Percentiles rank a stretch among this genome's conserved stretches.
These are phyloP conservation scores for Plecturocebus donacophilus DNA, from an alignment of 2,113 vertebrate genomes.

Conservation along the genomic window DNA sequence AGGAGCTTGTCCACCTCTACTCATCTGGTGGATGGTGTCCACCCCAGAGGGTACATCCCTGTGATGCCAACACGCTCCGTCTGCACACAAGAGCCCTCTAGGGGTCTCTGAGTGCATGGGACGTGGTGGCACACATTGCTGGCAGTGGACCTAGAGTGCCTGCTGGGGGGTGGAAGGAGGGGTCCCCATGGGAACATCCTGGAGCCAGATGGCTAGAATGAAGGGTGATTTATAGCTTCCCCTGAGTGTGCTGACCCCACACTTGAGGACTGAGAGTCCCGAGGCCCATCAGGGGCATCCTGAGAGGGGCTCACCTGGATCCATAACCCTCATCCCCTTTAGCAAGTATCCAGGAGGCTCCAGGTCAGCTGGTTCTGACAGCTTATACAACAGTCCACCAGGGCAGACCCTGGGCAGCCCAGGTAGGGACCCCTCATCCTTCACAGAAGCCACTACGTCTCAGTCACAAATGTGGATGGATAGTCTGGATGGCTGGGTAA, in stretches of 20 bases:
- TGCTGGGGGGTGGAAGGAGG: accelerated
- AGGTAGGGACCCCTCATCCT: not conserved
- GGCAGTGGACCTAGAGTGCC: not conserved
- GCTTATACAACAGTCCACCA: not conserved
- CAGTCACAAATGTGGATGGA: not conserved
- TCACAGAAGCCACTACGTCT: accelerated
- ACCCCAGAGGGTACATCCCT: accelerated
- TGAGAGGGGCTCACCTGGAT: not conserved
- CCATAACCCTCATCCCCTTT: too few species aligned
- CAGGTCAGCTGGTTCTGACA: not conserved
- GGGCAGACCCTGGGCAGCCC: accelerated
- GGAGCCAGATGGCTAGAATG: not conserved
- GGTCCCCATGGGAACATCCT: accelerated
- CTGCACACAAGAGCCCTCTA: not conserved
- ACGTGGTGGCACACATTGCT: not conserved
- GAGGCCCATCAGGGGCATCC: not conserved
- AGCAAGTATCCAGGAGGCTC: not conserved
- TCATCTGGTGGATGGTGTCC: not conserved
- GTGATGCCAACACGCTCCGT: not conserved
- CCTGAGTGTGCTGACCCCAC: too few species aligned
- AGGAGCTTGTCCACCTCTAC: not conserved
- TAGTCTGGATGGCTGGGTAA: not conserved
- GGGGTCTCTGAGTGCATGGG: not conserved
- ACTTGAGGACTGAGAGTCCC: not conserved
- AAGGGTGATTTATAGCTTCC: not conserved